Percentiles rank a stretch among this genome's conserved stretches.
phyloP scores from a whole-genome alignment of 2,888 invertebrate genomes.

The Seira musarum region DNA sequence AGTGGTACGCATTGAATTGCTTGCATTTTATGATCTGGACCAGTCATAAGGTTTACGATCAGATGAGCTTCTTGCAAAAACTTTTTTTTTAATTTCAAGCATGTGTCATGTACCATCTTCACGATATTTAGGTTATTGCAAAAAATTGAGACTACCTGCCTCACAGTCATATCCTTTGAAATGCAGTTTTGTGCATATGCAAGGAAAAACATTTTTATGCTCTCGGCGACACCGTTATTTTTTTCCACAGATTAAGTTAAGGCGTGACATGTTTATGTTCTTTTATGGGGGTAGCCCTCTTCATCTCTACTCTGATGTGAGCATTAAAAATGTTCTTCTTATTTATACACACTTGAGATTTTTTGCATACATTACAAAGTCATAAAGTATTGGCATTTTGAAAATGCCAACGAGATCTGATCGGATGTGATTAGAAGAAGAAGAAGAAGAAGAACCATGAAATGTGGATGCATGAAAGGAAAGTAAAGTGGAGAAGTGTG shows the following conservation, averaged over 20 bases:
- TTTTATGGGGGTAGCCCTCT: too few relatives aligned
- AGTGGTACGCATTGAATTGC: too few relatives aligned
- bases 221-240: background rate
- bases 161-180: background rate
- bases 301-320: too few relatives aligned
- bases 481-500: background rate
- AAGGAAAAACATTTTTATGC: background rate
- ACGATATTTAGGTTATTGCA: background rate
- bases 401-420: background rate
- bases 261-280: background rate
- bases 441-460: too few relatives aligned
- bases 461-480: background rate
- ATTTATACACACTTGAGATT: too few relatives aligned
- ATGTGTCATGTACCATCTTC: background rate
- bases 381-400: background rate
- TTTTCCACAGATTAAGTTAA: background rate
- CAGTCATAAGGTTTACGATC: too few relatives aligned
- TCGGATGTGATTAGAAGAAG: too few relatives aligned
- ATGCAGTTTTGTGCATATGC: background rate
- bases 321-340: too few relatives aligned
- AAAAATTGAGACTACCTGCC: background rate
- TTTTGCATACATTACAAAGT: too few relatives aligned
- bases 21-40: too few relatives aligned
- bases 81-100: too few relatives aligned
- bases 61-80: too few relatives aligned